These are phyloP conservation scores for Hemibagrus wyckioides DNA, from an alignment of 2,113 vertebrate species.

Conservation along the genomic window DNA sequence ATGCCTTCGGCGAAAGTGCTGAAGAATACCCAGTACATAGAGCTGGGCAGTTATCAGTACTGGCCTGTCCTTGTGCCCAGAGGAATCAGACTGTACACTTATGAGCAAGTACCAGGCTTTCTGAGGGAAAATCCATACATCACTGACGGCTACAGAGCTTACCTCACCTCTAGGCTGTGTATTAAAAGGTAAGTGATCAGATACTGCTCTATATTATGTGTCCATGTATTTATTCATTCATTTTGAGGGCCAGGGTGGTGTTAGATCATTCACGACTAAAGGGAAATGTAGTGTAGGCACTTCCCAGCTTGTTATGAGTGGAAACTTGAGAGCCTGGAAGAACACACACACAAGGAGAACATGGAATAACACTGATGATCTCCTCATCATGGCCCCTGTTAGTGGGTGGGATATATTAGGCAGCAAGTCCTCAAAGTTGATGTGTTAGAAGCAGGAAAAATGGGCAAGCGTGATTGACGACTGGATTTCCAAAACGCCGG, in stretches of 20 bases:
- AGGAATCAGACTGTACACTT: conserved; percentile 92
- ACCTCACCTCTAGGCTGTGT: conserved; percentile 91
- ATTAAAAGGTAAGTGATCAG: conserved; percentile 83
- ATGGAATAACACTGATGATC: too few species aligned
- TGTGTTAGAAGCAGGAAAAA: too few species aligned
- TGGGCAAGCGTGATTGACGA: too few species aligned
- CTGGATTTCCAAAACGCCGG: too few species aligned
- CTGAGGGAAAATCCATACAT: conserved; percentile 97
- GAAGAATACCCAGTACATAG: conserved; percentile 89
- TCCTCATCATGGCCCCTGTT: too few species aligned
- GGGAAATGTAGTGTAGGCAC: neutral
- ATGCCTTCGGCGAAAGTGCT: conserved; percentile 88
- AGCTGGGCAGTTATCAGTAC: conserved; percentile 91
- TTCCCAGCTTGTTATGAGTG: neutral
- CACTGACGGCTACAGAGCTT: conserved; percentile 96
- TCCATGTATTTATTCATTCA: neutral
- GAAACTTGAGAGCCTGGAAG: neutral
- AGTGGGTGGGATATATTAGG: too few species aligned
- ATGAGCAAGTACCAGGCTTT: conserved; percentile 92
- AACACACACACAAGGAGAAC: neutral
- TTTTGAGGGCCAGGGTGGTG: neutral
- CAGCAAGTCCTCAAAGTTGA: too few species aligned
- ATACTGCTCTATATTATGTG: neutral
- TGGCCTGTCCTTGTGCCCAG: conserved; percentile 93
- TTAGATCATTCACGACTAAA: neutral